phyloP scores from a whole-genome alignment of 2,113 vertebrate species.

The Garra rufa region DNA sequence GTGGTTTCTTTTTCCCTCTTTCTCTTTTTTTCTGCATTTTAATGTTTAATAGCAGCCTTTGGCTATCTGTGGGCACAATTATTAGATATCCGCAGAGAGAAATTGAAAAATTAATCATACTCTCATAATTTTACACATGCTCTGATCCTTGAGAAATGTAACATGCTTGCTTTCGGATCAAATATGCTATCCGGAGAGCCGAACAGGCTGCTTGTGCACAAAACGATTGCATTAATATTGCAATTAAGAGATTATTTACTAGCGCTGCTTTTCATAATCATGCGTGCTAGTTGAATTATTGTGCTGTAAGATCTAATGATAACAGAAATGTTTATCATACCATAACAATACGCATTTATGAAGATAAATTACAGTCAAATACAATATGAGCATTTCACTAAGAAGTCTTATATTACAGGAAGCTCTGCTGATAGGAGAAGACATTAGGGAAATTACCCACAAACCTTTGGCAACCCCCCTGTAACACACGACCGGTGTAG shows the following conservation, averaged over 20 bases:
- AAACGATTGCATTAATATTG: constrained; percentile 65
- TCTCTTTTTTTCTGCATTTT: constrained; percentile 85
- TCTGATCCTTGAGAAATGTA: constrained; percentile 82
- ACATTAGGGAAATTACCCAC: constrained; percentile 58
- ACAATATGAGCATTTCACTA: constrained; percentile 38
- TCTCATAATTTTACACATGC: constrained; percentile 85
- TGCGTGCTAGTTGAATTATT: constrained; percentile 48
- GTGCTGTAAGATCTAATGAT: constrained; percentile 52
- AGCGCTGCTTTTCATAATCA: constrained; percentile 49
- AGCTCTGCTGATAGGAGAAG: constrained; percentile 56
- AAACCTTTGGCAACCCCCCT: constrained; percentile 24
- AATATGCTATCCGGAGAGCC: constrained; percentile 35
- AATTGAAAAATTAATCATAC: constrained; percentile 98
- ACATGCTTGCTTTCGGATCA: constrained; percentile 56
- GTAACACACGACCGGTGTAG: constrained; percentile 36
- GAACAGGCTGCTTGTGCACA: constrained; percentile 50
- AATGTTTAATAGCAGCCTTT: constrained; percentile 96
- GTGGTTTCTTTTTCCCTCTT: constrained; percentile 56
- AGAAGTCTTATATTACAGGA: constrained; percentile 49
- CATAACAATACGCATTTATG: constrained; percentile 36
- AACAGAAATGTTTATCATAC: constrained; percentile 50
- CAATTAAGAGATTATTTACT: constrained; percentile 70
- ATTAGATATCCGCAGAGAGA: constrained; percentile 96
- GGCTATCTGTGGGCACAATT: constrained; percentile 90
- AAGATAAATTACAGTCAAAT: constrained; percentile 54